Conservation (phyloP, 2,888 invertebrate genomes). For the Isoperla grammatica region DNA sequence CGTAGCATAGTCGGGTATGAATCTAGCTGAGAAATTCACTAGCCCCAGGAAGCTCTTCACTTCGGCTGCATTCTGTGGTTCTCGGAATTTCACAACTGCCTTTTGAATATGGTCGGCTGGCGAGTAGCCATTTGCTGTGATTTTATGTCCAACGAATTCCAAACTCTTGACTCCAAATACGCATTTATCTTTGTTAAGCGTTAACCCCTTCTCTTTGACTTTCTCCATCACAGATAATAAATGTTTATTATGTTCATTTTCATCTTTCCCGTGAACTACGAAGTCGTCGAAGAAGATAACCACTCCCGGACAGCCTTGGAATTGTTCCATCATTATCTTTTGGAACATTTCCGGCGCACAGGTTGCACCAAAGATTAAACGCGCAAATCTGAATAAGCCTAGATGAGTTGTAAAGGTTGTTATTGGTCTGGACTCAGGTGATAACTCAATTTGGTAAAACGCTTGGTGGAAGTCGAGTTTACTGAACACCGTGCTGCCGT, state of each 20-base stretch:
- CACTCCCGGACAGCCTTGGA: conserved; percentile 37
- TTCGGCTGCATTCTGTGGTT: too few relatives aligned
- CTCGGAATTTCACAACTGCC: conserved; percentile 25
- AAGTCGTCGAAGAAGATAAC: conserved; percentile 36
- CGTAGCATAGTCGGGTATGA: too few relatives aligned
- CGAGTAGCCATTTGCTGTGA: conserved; percentile 33
- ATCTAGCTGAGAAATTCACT: too few relatives aligned
- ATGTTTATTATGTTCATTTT: background rate
- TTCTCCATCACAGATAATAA: conserved; percentile 37
- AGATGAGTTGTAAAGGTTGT: conserved; percentile 40
- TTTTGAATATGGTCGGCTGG: conserved; percentile 35
- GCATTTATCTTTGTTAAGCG: conserved; percentile 37
- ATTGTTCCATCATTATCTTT: conserved; percentile 39
- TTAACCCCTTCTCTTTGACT: conserved; percentile 39
- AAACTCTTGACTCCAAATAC: conserved; percentile 31
- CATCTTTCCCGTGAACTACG: background rate
- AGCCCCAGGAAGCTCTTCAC: too few relatives aligned
- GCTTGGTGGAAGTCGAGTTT: conserved; percentile 39
- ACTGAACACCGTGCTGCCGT: conserved; percentile 32
- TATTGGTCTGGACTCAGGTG: conserved; percentile 36
- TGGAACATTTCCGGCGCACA: conserved; percentile 45
- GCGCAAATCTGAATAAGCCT: conserved; percentile 40
- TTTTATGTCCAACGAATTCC: conserved; percentile 34
- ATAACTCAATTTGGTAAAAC: conserved; percentile 40
- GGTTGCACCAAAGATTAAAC: conserved; percentile 41